phyloP scores from a whole-genome alignment of 2,113 vertebrate genomes.

The Oceanodroma tethys region DNA sequence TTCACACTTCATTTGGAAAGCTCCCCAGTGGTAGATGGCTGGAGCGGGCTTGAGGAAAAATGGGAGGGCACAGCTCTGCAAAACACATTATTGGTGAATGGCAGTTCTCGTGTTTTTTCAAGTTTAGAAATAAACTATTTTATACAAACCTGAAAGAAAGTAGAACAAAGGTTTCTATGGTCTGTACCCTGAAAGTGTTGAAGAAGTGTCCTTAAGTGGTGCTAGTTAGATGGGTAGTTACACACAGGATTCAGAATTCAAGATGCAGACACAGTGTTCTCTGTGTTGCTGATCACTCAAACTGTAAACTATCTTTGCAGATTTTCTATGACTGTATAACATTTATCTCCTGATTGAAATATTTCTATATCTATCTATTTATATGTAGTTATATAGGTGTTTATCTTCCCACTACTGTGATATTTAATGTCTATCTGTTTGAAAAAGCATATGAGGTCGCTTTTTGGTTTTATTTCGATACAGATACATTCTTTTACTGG shows the following conservation, averaged over 20 bases:
- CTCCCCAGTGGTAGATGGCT: neutral
- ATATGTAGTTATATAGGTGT: neutral
- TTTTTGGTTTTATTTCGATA: neutral
- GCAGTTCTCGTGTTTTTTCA: neutral
- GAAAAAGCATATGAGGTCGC: neutral
- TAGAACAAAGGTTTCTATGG: neutral
- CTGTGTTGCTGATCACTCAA: neutral
- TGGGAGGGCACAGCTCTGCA: neutral
- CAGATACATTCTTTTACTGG: neutral
- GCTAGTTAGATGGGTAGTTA: neutral
- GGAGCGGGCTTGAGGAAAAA: neutral
- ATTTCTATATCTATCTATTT: neutral
- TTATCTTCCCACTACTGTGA: neutral
- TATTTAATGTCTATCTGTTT: neutral
- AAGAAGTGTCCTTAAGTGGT: neutral
- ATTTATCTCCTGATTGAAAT: neutral
- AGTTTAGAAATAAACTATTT: neutral
- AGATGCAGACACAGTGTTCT: neutral
- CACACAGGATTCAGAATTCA: neutral
- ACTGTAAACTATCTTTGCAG: neutral
- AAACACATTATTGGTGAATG: neutral
- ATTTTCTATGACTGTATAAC: neutral
- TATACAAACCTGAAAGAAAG: neutral
- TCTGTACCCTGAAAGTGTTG: neutral
- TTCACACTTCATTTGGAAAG: conserved; percentile 48